Evolutionary conservation across 2,888 invertebrate genomes (phyloP).

Genomic region (Patella caerulea): DNA sequence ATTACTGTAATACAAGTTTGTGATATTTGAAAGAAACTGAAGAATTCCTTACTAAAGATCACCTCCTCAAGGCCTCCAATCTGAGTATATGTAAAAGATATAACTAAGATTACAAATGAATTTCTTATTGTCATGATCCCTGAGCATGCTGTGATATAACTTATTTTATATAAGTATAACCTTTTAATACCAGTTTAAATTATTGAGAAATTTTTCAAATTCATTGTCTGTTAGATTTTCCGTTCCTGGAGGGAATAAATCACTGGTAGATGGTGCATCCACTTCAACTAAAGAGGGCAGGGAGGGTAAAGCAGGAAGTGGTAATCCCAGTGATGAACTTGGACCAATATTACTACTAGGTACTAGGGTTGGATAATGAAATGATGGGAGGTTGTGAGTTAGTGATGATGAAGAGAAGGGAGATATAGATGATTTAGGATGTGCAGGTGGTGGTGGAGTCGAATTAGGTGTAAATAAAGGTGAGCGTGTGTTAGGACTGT

Average conservation of each 20-base stretch:
- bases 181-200: conserved; percentile 43
- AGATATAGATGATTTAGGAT: conserved; percentile 19
- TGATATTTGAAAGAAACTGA: no score
- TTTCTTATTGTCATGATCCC: no score
- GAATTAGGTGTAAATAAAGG: conserved; percentile 31
- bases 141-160: no score
- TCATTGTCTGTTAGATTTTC: conserved; percentile 51
- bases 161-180: no score
- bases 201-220: conserved; percentile 61
- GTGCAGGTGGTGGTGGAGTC: conserved; percentile 30
- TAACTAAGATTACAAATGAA: no score
- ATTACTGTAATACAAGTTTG: no score
- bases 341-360: background rate
- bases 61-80: no score
- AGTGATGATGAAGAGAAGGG: conserved; percentile 31
- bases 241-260: conserved; percentile 18
- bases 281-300: conserved; percentile 34
- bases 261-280: conserved; percentile 15
- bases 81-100: no score
- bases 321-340: conserved; percentile 8
- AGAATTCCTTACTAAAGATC: no score
- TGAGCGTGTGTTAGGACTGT: conserved; percentile 41
- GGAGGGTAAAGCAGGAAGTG: conserved; percentile 28
- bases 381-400: conserved; percentile 4
- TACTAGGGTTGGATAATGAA: background rate